Evolutionary conservation across 2,797 vertebrate species (phyloP).

Genomic region (Hypotaenidia philippensis): DNA sequence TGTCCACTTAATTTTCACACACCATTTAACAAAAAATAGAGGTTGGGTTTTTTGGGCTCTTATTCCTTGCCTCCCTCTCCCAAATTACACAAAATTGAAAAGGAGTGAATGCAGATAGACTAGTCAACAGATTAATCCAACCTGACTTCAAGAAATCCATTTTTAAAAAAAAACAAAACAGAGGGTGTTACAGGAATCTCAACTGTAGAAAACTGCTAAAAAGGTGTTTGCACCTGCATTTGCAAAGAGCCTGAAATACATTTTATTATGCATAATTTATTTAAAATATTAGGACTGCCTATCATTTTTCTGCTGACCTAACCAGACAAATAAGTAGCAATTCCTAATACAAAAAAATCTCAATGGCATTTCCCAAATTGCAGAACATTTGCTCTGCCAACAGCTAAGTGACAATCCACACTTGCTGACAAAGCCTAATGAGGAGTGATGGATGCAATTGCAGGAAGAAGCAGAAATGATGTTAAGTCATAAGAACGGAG

Average conservation of each 20-base stretch:
- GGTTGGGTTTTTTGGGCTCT: not conserved
- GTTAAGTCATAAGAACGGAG: not conserved
- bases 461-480: not conserved
- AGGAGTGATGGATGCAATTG: conserved; percentile 17
- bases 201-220: not conserved
- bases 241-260: not conserved
- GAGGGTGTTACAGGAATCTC: not conserved
- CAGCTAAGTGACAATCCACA: not conserved
- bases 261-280: not conserved
- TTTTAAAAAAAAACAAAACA: not conserved
- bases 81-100: not conserved
- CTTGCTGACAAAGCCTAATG: conserved; percentile 34
- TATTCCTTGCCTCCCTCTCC: not conserved
- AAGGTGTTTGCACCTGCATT: not conserved
- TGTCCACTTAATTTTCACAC: not conserved
- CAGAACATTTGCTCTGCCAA: conserved; percentile 33
- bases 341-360: conserved; percentile 1
- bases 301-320: conserved; percentile 27
- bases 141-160: not conserved
- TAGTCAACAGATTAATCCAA: not conserved
- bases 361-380: conserved; percentile 17
- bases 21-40: not conserved
- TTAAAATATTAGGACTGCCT: not conserved
- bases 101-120: not conserved
- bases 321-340: conserved; percentile 2